Evolutionary conservation across 1,140 invertebrate species (phyloP), one percentile per base, ranked within the genome.

Genomic region (Onthophagus taurus): DNA sequence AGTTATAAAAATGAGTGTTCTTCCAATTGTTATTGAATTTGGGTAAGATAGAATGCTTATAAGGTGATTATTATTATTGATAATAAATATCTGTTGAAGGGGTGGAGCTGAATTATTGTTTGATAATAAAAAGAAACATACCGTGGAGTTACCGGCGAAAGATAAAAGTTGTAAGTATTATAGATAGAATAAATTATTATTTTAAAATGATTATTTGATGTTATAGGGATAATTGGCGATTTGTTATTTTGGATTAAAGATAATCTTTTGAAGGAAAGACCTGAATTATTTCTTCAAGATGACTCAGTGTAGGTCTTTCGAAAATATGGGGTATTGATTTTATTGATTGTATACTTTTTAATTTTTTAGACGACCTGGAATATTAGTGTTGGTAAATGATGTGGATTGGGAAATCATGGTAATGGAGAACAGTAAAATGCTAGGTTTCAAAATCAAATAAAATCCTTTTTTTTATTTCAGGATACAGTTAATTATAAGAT

Each of bases 301-400:
- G 77, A 85, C 23, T 77, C 80, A 4, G 81, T 91, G 77, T 85
- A 74, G 78, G 78, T 74, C 29, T n/a, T n/a, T n/a, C n/a, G n/a
- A n/a, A n/a, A n/a, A n/a, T n/a, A n/a, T n/a, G n/a, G n/a, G n/a
- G n/a, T n/a, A n/a, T n/a, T n/a, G n/a, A n/a, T n/a, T n/a, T n/a
- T n/a, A n/a, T n/a, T n/a, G n/a, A n/a, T n/a, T n/a, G n/a, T n/a
- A n/a, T n/a, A n/a, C n/a, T n/a, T n/a, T n/a, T n/a, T n/a, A n/a
- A n/a, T 51, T 76, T 9, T 45, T 59, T 41, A 89, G 89, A 16
- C 71, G 91, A 43, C 90, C 91, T 5, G 92, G 92, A 24, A 95
- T 96, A 53, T 66, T 97, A 23, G 89, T 96, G 3, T 64, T 97
- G 2, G 75, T 97, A 5, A 96, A 97, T 60, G 90, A 95, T 54